A percentile compares a stretch with the other conserved stretches of the same genome.
These are phyloP conservation scores for Myotis yumanensis DNA, from an alignment of 2,113 vertebrate species.

Conservation along the genomic window DNA sequence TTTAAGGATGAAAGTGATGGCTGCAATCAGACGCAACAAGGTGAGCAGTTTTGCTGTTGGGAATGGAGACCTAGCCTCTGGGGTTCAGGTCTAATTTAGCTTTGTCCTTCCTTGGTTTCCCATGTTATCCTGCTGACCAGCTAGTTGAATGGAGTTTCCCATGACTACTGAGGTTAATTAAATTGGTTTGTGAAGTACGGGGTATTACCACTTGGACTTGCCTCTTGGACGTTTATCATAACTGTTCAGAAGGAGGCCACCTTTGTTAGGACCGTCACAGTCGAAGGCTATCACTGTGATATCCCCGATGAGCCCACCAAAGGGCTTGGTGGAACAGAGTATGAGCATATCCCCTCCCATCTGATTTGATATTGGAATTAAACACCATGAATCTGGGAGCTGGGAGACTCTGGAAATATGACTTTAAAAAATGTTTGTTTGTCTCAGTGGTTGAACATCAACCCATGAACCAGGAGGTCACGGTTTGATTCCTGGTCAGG, in stretches of 20 bases:
- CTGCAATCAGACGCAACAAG: constrained; percentile 52
- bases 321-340: neutral
- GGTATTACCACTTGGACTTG: neutral
- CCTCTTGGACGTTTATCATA: constrained; percentile 10
- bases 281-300: neutral
- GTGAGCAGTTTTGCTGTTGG: neutral
- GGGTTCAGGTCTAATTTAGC: neutral
- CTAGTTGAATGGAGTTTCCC: neutral
- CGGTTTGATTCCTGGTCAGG: too few species aligned
- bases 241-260: neutral
- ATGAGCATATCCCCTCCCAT: neutral
- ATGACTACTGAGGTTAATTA: neutral
- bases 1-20: constrained; percentile 57
- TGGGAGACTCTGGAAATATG: neutral
- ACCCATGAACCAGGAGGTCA: too few species aligned
- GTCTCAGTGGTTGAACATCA: too few species aligned
- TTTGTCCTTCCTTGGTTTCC: neutral
- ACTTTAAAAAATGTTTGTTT: neutral
- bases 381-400: neutral
- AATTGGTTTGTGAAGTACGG: neutral
- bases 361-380: neutral
- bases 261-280: neutral
- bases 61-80: neutral
- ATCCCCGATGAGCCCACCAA: neutral
- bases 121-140: neutral